These are phyloP conservation scores for Neogale vison DNA, from an alignment of 2,113 vertebrate genomes.

Conservation along the genomic window DNA sequence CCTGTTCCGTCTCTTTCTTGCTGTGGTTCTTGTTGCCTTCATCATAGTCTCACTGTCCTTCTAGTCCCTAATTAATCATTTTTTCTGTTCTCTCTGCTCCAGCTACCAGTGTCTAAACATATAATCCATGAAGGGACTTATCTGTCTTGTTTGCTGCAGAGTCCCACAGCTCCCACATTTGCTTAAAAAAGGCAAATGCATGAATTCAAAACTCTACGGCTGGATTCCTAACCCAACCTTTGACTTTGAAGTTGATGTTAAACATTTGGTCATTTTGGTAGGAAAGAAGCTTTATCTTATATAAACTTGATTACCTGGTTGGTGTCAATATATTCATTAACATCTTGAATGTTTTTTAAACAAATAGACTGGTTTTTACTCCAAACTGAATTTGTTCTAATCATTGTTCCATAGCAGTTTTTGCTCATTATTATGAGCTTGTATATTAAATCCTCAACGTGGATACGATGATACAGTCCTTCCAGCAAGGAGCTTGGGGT, in stretches of 20 bases:
- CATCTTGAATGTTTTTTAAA: background rate
- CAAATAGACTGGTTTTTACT: background rate
- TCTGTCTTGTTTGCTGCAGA: background rate
- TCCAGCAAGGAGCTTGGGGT: background rate
- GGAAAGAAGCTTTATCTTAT: background rate
- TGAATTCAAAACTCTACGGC: background rate
- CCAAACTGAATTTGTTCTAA: background rate
- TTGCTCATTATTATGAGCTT: background rate
- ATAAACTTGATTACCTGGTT: background rate
- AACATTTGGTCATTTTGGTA: background rate
- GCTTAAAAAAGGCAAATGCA: background rate
- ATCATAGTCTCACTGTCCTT: background rate
- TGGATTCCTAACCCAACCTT: background rate
- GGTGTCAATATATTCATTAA: background rate
- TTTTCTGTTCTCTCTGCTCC: background rate
- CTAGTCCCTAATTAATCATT: too few relatives aligned
- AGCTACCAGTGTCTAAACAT: background rate
- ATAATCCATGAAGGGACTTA: background rate
- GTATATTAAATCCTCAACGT: background rate
- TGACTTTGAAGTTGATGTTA: background rate
- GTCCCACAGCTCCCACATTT: background rate
- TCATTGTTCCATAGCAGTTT: background rate
- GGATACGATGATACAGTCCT: fast-evolving
- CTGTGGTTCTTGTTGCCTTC: background rate
- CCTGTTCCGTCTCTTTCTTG: fast-evolving